Evolutionary conservation across 2,113 vertebrate species (phyloP), one percentile per base, ranked within the genome.

Genomic region (Rattus rattus): DNA sequence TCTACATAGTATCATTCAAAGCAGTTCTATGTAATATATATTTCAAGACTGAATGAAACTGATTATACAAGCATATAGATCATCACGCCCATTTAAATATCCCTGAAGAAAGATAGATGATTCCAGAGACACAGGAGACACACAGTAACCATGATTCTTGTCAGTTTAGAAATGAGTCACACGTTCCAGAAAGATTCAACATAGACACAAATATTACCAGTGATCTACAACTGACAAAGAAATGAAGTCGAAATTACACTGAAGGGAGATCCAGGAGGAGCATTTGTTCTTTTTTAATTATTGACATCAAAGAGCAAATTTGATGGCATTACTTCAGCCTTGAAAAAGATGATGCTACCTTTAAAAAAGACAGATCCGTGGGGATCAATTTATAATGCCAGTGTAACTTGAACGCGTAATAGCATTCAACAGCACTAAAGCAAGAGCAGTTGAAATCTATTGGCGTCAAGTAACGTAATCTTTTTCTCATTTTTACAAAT

Each of bases 271-370:
- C 39, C 92, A 96, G 26, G 96, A 92, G 56, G 90, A 96, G 7
- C 13, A 59, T 88, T 97, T 97, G 91, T 90, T 91, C 22, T 63
- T 90, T 95, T 98, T 97, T 96, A 98, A 98, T 98, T 97, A 97
- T 96, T 96, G 96, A 77, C 95, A 97, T 98, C 97, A 97, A 97
- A 98, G 95, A 80, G 80, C 47, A 96, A 97, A 96, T 73, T 72
- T 39, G 72, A 33, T 88, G 81, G 73, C 88, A 97, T 96, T 94
- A 96, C 96, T 96, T n/a, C 24, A 96, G 85, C 10, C 61, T 97
- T 96, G 93, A 91, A 98, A 98, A 93, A 92, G 67, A 87, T 54
- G 28, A 30, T 61, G 96, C 83, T 93, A 96, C 81, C 54, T 97
- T 97, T 96, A 56, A 73, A 94, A 95, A 96, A 76, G 65, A 96